Evolutionary conservation across 2,113 vertebrate genomes (phyloP).

Genomic region (Pyrgilauda ruficollis): DNA sequence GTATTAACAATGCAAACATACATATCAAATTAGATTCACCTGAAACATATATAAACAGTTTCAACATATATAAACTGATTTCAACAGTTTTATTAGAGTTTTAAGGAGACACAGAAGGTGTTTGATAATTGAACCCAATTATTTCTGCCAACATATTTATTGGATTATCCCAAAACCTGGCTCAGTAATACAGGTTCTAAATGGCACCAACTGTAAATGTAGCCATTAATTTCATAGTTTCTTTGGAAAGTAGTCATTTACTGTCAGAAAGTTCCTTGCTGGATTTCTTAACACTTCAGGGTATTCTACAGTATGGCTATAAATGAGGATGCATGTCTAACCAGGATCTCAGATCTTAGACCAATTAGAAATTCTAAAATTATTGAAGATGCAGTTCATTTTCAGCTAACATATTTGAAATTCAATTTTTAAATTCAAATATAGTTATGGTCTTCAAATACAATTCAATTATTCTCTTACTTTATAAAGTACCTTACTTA

Average conservation of each 20-base stretch:
- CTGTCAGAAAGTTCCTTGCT: neutral
- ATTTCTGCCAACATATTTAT: neutral
- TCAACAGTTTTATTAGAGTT: neutral
- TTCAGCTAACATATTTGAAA: neutral
- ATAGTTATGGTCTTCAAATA: neutral
- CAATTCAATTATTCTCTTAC: neutral
- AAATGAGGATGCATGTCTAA: neutral
- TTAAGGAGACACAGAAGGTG: neutral
- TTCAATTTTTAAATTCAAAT: neutral
- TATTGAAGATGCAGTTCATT: neutral
- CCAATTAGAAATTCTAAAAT: neutral
- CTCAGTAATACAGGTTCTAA: conserved; percentile 25
- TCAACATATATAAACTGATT: neutral
- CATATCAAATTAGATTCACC: neutral
- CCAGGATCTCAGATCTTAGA: neutral
- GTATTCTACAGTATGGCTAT: neutral
- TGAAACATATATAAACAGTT: neutral
- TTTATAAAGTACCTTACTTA: neutral
- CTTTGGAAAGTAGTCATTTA: neutral
- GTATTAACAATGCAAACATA: neutral
- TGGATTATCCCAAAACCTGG: neutral
- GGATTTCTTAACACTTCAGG: neutral
- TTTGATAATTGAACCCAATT: neutral
- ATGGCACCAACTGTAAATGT: conserved; percentile 5
- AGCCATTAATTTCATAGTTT: conserved; percentile 3